Conservation (phyloP, 2,113 vertebrate species). For the Cebidichthys violaceus region DNA sequence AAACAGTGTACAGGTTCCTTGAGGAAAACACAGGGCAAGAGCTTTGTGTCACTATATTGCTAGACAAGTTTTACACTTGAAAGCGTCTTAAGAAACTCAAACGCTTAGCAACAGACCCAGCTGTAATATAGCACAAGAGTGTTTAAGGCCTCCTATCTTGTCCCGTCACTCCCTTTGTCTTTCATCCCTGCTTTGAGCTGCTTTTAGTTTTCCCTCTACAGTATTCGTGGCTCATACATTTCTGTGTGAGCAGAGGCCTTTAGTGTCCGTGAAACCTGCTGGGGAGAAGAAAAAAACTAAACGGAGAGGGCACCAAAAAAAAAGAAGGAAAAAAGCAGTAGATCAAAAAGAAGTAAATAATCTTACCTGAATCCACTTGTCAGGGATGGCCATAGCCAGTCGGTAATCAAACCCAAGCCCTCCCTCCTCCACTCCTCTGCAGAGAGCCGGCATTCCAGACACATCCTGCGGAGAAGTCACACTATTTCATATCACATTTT, state of each 20-base stretch:
- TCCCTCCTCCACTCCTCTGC: constrained; percentile 89
- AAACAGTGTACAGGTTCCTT: neutral
- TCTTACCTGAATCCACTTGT: constrained; percentile 98
- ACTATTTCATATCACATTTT: constrained; percentile 52
- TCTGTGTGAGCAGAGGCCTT: neutral
- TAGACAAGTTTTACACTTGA: constrained; percentile 40
- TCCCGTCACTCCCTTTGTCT: constrained; percentile 40
- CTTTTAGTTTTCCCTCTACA: constrained; percentile 18
- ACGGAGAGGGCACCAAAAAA: neutral
- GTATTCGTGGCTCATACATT: constrained; percentile 4
- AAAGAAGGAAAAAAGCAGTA: constrained; percentile 4
- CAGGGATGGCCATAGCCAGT: constrained; percentile 97
- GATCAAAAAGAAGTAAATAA: constrained; percentile 17
- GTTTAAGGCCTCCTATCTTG: constrained; percentile 34
- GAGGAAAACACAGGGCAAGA: constrained; percentile 17
- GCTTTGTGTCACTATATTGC: constrained; percentile 4
- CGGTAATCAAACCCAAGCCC: constrained; percentile 96
- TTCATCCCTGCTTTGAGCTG: constrained; percentile 28
- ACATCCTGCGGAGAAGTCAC: constrained; percentile 88
- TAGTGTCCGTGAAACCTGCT: neutral
- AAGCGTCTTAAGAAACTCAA: constrained; percentile 42
- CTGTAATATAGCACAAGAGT: constrained; percentile 34
- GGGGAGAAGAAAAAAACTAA: neutral
- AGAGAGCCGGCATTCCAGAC: constrained; percentile 96
- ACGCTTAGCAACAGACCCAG: constrained; percentile 40